A percentile compares a stretch with the other conserved stretches of the same genome.
phyloP scores from a whole-genome alignment of 1,140 invertebrate species.

The Drosophila ambigua region DNA sequence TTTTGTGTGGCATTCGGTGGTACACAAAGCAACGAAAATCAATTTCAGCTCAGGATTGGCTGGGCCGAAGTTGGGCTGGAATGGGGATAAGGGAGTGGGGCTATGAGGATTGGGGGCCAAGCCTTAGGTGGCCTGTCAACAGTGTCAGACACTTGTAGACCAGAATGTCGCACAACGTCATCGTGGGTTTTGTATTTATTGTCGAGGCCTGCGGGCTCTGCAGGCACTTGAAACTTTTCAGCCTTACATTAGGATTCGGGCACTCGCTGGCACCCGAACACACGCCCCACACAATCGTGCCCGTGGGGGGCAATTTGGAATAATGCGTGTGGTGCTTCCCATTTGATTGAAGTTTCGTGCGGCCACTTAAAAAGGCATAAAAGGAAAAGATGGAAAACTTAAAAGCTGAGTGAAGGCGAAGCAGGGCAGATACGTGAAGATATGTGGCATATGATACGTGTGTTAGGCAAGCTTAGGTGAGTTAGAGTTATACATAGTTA shows the following conservation, averaged over 20 bases:
- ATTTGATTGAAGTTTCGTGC: conserved; percentile 16
- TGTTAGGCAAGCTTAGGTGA: conserved; percentile 29
- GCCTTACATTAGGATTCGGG: conserved; percentile 23
- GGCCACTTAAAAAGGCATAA: conserved; percentile 9
- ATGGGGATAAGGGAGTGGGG: not conserved
- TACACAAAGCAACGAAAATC: conserved; percentile 40
- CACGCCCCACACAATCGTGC: conserved; percentile 18
- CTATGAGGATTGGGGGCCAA: not conserved
- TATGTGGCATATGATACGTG: conserved; percentile 24
- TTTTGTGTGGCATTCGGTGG: conserved; percentile 18
- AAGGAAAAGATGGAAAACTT: conserved; percentile 26
- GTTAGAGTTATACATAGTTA: conserved; percentile 11
- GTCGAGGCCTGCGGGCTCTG: conserved; percentile 33
- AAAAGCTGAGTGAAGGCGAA: conserved; percentile 46
- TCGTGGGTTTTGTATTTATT: conserved; percentile 41
- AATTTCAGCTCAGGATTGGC: conserved; percentile 17
- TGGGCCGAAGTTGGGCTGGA: conserved; percentile 7
- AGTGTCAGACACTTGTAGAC: conserved; percentile 66
- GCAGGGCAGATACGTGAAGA: conserved; percentile 20
- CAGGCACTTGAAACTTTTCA: conserved; percentile 60
- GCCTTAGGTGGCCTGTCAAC: conserved; percentile 40
- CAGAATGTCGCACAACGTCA: conserved; percentile 27
- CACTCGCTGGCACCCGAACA: conserved; percentile 24
- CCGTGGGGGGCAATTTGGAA: conserved; percentile 34
- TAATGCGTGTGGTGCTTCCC: conserved; percentile 24